Base-by-base conservation (phyloP, 1,140 invertebrate genomes). In the Meteorus sp. region DNA sequence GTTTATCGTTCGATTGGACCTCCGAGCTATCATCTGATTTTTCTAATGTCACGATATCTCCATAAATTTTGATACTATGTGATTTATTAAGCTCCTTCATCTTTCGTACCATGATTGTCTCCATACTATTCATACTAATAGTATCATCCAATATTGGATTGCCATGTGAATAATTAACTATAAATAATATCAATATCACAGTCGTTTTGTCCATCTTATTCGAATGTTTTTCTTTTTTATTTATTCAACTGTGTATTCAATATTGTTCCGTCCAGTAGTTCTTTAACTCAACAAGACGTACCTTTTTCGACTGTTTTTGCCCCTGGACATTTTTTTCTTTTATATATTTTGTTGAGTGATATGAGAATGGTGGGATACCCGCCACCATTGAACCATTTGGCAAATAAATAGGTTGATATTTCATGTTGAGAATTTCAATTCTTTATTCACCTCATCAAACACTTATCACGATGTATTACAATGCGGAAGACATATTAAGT, bases 361-460 rank as follows among this genome's bases (percentile, higher is more conserved):
- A 50, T 53, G 20, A 13, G 17, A 29, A 56, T 72, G 68, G 75
- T 75, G 74, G 72, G 73, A 73, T 52, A 31, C 20, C n/a, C n/a
- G n/a, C 11, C 11, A 8, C 20, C n/a, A 45, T 58, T 78, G 75
- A 76, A 73, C 77, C 67, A 78, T 79, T 80, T 80, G 78, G 78
- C 78, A 78, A 73, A 66, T 63, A 45, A 53, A 50, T 61, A 61
- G 65, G 61, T 56, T n/a, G n/a, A n/a, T 47, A 60, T 61, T 64
- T 65, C 29, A 52, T 64, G 77, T 68, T 60, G 31, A 37, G 78
- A 79, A 80, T 80, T 73, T 78, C 70, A 79, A 80, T 77, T 72
- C 29, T 48, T 45, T 44, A 62, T 53, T 66, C 62, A 41, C 33
- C 4, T 35, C 43, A 27, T 29, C n/a, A n/a, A n/a, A 50, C 11